Evolutionary conservation across 1,140 invertebrate species (phyloP).

Genomic region (Scaptomyza hsui): DNA sequence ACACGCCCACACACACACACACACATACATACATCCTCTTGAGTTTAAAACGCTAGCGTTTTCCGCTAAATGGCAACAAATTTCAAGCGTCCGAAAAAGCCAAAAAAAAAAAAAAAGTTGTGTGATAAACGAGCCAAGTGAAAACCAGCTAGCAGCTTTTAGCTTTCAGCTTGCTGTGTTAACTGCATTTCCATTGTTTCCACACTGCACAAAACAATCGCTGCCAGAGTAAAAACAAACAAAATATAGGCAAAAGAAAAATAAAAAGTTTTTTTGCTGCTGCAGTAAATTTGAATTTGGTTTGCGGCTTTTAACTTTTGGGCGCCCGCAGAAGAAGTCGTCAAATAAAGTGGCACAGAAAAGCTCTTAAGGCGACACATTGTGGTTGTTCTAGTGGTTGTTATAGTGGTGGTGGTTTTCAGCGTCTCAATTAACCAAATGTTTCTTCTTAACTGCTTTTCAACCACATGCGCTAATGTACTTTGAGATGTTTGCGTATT

Average conservation of each 20-base stretch:
- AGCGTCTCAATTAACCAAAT: constrained; percentile 28
- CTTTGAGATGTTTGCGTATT: not conserved
- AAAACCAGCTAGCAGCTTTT: not conserved
- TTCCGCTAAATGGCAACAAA: constrained; percentile 46
- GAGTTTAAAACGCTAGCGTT: constrained; percentile 39
- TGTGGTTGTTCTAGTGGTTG: not conserved
- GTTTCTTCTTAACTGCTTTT: not conserved
- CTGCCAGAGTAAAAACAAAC: constrained; percentile 27
- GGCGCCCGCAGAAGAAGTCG: constrained; percentile 18
- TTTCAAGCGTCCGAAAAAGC: constrained; percentile 34
- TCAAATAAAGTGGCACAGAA: constrained; percentile 6
- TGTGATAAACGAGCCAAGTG: constrained; percentile 16
- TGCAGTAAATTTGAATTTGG: constrained; percentile 32
- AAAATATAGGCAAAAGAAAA: not conserved
- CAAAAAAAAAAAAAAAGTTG: not conserved
- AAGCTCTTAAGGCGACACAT: constrained; percentile 5
- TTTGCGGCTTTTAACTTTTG: constrained; percentile 8
- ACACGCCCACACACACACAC: constrained; percentile 20
- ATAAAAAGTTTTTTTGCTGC: constrained; percentile 16
- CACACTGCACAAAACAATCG: constrained; percentile 17
- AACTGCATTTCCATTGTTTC: constrained; percentile 29
- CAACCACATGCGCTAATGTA: not conserved
- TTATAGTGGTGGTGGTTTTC: not conserved
- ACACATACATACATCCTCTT: not conserved
- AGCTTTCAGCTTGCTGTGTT: constrained; percentile 4